These are phyloP conservation scores for Neodiprion fabricii DNA, from an alignment of 1,140 invertebrate genomes.

Conservation along the genomic window DNA sequence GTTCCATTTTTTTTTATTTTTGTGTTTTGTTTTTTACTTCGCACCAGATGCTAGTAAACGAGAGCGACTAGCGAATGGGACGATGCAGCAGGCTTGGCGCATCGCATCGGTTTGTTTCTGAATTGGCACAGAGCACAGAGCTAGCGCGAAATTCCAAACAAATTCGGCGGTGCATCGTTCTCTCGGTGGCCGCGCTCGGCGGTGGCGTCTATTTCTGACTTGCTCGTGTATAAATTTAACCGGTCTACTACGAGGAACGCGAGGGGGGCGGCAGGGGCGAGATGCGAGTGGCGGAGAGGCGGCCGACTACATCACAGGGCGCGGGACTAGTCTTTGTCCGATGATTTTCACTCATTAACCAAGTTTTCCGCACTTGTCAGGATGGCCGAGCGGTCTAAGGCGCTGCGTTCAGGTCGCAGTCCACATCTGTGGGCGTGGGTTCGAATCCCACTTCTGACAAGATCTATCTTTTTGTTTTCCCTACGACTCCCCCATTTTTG, in stretches of 20 bases:
- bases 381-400: slow-evolving; percentile 88
- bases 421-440: slow-evolving; percentile 82
- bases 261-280: background rate
- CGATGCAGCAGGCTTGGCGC: no score
- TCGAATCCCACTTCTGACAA: slow-evolving; percentile 83
- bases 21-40: no score
- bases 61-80: no score
- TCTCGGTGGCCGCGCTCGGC: background rate
- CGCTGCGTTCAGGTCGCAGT: slow-evolving; percentile 90
- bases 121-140: no score
- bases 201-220: background rate
- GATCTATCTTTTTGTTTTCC: slow-evolving; percentile 40
- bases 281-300: background rate
- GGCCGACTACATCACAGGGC: no score
- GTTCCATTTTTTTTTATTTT: no score
- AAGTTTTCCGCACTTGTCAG: slow-evolving; percentile 59
- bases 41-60: no score
- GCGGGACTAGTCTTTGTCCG: no score
- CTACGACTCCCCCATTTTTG: background rate
- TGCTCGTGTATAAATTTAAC: background rate
- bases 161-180: background rate
- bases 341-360: no score
- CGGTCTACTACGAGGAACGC: background rate
- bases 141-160: no score
- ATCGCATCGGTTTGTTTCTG: no score